Conservation (phyloP, 1,140 invertebrate genomes). For the Bombyx mori region ASM3026992v2 NC_085123.1:8525001-8525500, state of each 20-base stretch:
- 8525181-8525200: slow-evolving; percentile 74
- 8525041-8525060: slow-evolving; percentile 78
- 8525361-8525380: slow-evolving; percentile 85
- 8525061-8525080: slow-evolving; percentile 84
- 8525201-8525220: slow-evolving; percentile 73
- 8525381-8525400: slow-evolving; percentile 86
- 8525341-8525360: slow-evolving; percentile 74
- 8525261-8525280: slow-evolving; percentile 77
- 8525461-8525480: slow-evolving; percentile 87
- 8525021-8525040: slow-evolving; percentile 74
- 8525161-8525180: slow-evolving; percentile 76
- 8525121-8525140: slow-evolving; percentile 87
- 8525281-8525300: slow-evolving; percentile 80
- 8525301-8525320: slow-evolving; percentile 85
- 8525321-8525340: slow-evolving; percentile 77
- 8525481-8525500: slow-evolving; percentile 76
- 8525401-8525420: slow-evolving; percentile 91
- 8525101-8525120: slow-evolving; percentile 86
- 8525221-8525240: slow-evolving; percentile 82
- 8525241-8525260: slow-evolving; percentile 90
- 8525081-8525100: slow-evolving; percentile 86
- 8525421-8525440: slow-evolving; percentile 90
- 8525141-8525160: slow-evolving; percentile 80
- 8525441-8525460: slow-evolving; percentile 88
- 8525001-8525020: slow-evolving; percentile 69